phyloP scores from a whole-genome alignment of 2,113 vertebrate species.

The Odocoileus hemionus region DNA sequence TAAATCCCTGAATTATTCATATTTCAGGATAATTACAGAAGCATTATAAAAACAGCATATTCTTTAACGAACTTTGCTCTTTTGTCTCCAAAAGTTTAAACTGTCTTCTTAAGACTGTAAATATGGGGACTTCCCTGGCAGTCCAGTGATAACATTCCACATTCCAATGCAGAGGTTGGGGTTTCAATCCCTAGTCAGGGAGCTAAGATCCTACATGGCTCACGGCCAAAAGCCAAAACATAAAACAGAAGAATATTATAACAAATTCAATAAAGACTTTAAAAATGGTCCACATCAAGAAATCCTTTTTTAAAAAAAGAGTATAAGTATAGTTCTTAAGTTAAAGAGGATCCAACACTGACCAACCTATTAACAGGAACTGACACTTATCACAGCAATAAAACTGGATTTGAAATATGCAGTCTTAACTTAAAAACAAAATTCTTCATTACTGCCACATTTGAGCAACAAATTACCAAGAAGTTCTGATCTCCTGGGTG shows the following conservation, averaged over 20 bases:
- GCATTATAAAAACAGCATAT: background rate
- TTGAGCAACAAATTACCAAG: background rate
- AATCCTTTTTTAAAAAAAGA: background rate
- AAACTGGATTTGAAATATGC: background rate
- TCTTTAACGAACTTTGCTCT: background rate
- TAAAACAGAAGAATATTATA: background rate
- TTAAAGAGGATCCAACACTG: background rate
- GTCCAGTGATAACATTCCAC: background rate
- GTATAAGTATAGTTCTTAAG: background rate
- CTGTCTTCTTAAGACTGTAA: background rate
- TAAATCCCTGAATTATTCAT: background rate
- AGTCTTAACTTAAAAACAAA: background rate
- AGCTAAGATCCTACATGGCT: background rate
- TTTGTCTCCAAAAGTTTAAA: background rate
- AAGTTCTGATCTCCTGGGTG: background rate
- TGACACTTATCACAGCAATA: background rate
- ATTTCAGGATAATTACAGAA: background rate
- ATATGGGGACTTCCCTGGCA: background rate
- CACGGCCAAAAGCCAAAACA: background rate
- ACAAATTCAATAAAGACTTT: background rate
- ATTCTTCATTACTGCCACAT: background rate
- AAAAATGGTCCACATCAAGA: background rate
- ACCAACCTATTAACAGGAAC: background rate
- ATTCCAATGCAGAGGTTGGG: background rate
- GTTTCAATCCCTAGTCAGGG: background rate